phyloP scores from a whole-genome alignment of 2,888 invertebrate species.

The Drosophila mayaguana region DNA sequence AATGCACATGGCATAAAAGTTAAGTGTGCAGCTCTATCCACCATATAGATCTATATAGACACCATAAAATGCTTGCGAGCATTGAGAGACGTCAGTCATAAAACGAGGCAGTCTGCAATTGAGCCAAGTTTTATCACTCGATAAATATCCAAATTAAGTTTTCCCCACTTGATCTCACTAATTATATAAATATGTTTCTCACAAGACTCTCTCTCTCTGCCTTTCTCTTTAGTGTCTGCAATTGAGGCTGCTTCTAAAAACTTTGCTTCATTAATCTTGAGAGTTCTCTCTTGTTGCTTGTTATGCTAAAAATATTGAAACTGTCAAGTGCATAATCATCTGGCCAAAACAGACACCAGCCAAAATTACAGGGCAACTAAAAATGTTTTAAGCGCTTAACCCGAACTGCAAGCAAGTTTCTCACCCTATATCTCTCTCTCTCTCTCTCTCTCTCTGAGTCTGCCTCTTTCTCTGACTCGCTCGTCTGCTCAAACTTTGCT shows the following conservation, averaged over 20 bases:
- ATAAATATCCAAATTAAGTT: constrained; percentile 9
- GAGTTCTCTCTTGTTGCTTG: constrained; percentile 48
- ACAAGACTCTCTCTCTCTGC: background rate
- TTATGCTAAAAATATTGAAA: constrained; percentile 72
- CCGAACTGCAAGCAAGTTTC: constrained; percentile 42
- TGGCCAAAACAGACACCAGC: constrained; percentile 24
- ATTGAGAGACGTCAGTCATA: background rate
- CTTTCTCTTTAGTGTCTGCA: background rate
- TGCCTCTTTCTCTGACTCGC: background rate
- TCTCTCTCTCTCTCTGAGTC: background rate
- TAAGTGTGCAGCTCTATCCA: background rate
- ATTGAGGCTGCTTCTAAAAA: constrained; percentile 11
- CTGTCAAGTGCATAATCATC: constrained; percentile 73
- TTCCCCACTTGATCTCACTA: constrained; percentile 9
- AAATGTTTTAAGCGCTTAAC: constrained; percentile 55
- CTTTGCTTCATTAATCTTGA: constrained; percentile 65
- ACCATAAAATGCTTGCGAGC: background rate
- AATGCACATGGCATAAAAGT: background rate
- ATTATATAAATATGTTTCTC: constrained; percentile 4
- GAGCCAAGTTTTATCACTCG: background rate
- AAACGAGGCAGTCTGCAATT: background rate
- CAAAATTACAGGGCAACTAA: constrained; percentile 66
- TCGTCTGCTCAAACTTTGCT: constrained; percentile 46
- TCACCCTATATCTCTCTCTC: background rate
- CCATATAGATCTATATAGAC: constrained; percentile 4